phyloP scores from a whole-genome alignment of 2,797 vertebrate genomes.

The Agapornis canus region DNA sequence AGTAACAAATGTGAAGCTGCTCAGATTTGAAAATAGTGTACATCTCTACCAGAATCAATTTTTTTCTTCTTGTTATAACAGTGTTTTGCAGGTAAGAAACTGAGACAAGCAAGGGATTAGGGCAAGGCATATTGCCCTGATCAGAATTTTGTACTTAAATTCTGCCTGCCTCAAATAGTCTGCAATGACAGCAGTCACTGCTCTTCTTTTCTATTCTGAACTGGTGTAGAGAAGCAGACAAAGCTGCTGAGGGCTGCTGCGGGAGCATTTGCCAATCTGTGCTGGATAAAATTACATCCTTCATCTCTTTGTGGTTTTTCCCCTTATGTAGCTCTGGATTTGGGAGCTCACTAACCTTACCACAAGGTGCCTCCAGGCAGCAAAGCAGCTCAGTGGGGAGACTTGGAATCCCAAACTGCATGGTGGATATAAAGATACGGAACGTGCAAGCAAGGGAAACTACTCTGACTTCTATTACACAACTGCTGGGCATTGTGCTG shows the following conservation, averaged over 20 bases:
- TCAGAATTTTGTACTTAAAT: background rate
- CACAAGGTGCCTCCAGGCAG: background rate
- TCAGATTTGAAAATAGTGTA: background rate
- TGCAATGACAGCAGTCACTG: background rate
- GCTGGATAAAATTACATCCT: background rate
- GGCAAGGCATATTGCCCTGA: background rate
- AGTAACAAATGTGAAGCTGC: background rate
- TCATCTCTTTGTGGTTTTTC: background rate
- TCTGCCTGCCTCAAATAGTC: background rate
- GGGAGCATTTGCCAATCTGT: background rate
- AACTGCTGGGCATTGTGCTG: background rate
- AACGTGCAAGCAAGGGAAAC: background rate
- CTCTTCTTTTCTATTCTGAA: background rate
- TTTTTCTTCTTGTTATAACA: background rate
- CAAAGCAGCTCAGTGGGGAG: accelerated
- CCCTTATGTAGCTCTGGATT: background rate
- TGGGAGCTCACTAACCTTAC: background rate
- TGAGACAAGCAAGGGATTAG: background rate
- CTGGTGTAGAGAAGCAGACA: background rate
- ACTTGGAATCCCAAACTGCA: background rate
- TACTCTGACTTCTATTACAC: background rate
- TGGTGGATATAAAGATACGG: background rate
- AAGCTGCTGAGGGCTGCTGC: background rate
- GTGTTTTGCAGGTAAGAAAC: background rate
- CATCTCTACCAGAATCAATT: background rate